Base-by-base conservation (phyloP, 2,888 invertebrate genomes). In the Pseudanteris insignis region DNA sequence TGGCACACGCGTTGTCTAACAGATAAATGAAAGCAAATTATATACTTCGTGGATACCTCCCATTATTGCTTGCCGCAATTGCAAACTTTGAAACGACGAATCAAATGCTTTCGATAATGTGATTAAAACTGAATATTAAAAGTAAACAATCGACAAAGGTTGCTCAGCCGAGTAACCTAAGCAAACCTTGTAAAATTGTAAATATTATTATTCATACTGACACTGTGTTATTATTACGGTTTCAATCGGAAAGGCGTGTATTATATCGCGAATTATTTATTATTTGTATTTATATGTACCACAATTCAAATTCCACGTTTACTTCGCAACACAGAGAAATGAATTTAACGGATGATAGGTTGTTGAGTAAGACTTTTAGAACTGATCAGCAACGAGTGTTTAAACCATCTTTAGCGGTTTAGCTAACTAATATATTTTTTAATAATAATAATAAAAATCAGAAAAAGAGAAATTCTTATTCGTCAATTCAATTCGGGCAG, bases 11-110 rank as follows among this genome's bases (percentile, higher is more conserved):
- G 24, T 43, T 21, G 48, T 32, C 38, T 33, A 18, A 24, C 29
- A 10, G 30, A 40, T 55, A 33, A 36, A 40, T 46, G 54, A 44
- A 9, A 36, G 46, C 24, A 57, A 51, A 51, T 47, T 57, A 51
- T 50, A 62, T 46, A 62, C 61, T 55, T 57, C 36, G 36, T 8
- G 40, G 55, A 55, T 40, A 50, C 44, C 55, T 61, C 46, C 53
- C 50, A 51, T 62, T 55, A 59, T 48, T 48, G 44, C 53, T 58
- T 44, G 58, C 33, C 58, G 48, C 63, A 43, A 48, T 62, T 51
- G 55, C 51, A 55, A 62, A 38, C 51, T 61, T 46, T 29, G 40
- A 33, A 28, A 61, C 40, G 43, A 55, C 40, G 50, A 11, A 33
- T 18, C 30, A 32, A 51, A 55, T 57, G 55, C 46, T 51, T 57